These are phyloP conservation scores for Acanthurus tractus DNA, from an alignment of 2,797 vertebrate genomes.

Conservation along the genomic window DNA sequence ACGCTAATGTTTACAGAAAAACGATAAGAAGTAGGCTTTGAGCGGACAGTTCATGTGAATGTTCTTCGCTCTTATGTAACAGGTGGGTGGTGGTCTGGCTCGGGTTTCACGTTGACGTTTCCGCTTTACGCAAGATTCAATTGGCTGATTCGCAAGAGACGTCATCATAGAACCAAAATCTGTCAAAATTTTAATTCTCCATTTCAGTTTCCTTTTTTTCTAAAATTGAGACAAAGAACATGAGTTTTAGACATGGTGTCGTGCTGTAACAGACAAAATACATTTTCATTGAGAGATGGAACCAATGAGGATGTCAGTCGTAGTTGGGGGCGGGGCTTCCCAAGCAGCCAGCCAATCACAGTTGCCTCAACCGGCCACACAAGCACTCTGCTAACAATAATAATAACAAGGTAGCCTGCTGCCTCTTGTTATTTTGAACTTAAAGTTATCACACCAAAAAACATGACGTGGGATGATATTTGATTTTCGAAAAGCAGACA, in stretches of 20 bases:
- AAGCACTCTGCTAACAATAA: conserved; percentile 42
- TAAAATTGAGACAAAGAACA: too few species aligned
- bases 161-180: too few species aligned
- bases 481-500: not conserved
- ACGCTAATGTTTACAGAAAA: not conserved
- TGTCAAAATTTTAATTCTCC: too few species aligned
- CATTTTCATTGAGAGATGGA: too few species aligned
- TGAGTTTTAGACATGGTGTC: too few species aligned
- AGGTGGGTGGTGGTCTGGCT: too few species aligned
- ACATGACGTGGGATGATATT: not conserved
- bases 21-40: not conserved
- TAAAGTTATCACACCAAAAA: not conserved
- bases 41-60: not conserved
- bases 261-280: too few species aligned
- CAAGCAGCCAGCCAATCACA: conserved; percentile 32
- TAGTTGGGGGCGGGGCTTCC: conserved; percentile 28
- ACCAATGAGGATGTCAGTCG: too few species aligned
- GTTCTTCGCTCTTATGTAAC: not conserved
- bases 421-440: not conserved
- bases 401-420: not conserved
- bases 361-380: not conserved
- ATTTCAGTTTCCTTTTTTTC: too few species aligned
- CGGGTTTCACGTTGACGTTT: too few species aligned
- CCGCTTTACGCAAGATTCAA: too few species aligned
- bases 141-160: too few species aligned